Base-by-base conservation (phyloP, 2,113 vertebrate genomes). In the Ctenodactylus gundi region DNA sequence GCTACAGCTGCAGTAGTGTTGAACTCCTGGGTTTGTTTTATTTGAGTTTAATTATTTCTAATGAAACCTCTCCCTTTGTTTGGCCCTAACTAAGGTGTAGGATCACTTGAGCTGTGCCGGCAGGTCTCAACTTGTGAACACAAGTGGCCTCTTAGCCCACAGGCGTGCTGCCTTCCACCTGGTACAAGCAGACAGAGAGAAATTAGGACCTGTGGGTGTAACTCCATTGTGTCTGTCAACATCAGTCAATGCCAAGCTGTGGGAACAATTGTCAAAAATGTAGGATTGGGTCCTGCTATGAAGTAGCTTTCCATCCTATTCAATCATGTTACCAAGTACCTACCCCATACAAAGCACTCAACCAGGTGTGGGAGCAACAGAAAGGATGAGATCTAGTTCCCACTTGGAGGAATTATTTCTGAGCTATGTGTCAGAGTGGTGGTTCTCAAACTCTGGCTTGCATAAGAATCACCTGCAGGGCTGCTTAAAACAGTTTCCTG, bases 1-100 rank as follows among this genome's bases (percentile, higher is more conserved):
- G 36, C 57, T 51, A 70, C 88, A 85, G 57, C 58, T 93, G 72
- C n/a, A 44, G 90, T 88, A 90, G 87, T 80, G 51, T 92, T 92
- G 77, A 85, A 97, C 85, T 94, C 96, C 96, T 94, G 85, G 96
- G 96, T 96, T 97, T 97, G 92, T 97, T 97, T 91, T 94, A 92
- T 95, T 90, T 90, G 85, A 85, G 62, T 95, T 97, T 95, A 97
- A 97, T 96, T 97, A 97, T 96, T 95, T 91, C 94, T 97, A 97
- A 97, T 97, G 96, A 97, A 97, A 91, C 39, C n/a, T 91, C 85
- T 94, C 81, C 81, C 85, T 96, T 85, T 97, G 91, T 96, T 97
- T 97, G 94, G 87, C 93, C 96, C 92, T 88, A 92, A 93, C 96
- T 86, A 95, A 97, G 96, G 85, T 93, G 92, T 95, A 94, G 92